These are phyloP conservation scores for Dicrostonyx torquatus DNA, from an alignment of 2,797 vertebrate genomes.

Conservation along the genomic window DNA sequence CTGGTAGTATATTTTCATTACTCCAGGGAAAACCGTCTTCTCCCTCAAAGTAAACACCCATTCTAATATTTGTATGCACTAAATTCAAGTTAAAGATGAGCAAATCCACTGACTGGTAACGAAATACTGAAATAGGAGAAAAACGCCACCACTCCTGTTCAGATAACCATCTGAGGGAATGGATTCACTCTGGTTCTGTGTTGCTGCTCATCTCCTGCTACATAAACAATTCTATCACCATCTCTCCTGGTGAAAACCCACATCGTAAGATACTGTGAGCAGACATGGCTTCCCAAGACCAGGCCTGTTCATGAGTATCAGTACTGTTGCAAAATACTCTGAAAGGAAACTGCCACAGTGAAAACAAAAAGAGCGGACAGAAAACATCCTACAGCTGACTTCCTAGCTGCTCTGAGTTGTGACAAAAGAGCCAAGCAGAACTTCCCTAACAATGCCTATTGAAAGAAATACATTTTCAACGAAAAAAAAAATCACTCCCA, in stretches of 20 bases:
- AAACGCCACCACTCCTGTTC: slow-evolving; percentile 27
- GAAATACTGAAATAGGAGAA: slow-evolving; percentile 29
- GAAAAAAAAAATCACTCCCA: not conserved
- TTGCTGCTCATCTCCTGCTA: slow-evolving; percentile 48
- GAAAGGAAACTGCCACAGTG: slow-evolving; percentile 13
- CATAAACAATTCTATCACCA: slow-evolving; percentile 40
- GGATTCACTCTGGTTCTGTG: slow-evolving; percentile 38
- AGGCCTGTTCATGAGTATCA: slow-evolving; percentile 3
- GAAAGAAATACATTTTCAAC: slow-evolving; percentile 32
- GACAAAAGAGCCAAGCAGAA: not conserved
- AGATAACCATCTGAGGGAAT: not conserved
- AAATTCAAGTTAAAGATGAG: slow-evolving; percentile 58
- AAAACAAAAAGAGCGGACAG: not conserved
- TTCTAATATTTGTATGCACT: slow-evolving; percentile 44
- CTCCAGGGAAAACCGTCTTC: slow-evolving; percentile 36
- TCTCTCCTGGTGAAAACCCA: slow-evolving; percentile 38
- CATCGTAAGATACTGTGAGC: slow-evolving; percentile 1
- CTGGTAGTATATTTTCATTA: slow-evolving; percentile 34
- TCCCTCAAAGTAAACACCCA: slow-evolving; percentile 16
- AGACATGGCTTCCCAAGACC: slow-evolving; percentile 19
- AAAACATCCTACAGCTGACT: slow-evolving; percentile 7
- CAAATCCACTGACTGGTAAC: not conserved
- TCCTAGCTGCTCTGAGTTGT: not conserved
- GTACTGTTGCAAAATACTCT: not conserved
- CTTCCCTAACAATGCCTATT: not conserved